Base-by-base conservation (phyloP, 2,888 invertebrate species). In the Thereva nobilitata region DNA sequence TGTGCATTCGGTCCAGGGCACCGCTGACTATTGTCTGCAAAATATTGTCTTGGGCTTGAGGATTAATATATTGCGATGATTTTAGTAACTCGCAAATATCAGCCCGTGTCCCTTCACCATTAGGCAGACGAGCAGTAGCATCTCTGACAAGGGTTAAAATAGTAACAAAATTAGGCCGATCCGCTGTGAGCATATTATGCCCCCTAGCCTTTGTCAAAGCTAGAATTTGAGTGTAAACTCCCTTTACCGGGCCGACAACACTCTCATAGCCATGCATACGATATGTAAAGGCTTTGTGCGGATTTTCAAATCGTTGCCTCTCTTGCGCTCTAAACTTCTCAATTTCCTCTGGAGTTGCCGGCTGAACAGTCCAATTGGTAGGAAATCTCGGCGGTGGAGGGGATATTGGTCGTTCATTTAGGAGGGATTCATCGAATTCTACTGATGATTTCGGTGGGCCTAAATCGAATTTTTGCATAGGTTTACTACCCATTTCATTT, bases 231-330 rank as follows among this genome's bases (percentile, higher is more conserved):
- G 85, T 86, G 76, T 91, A 91, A 72, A 91, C 89, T 44, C 92
- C 91, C 78, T 91, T 90, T 0, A 92, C 88, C 0, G 91, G 92
- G 0, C 92, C 92, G 4, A 93, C 92, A 5, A 92, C 89, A 53
- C 89, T 89, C 72, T 90, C 91, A 76, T 90, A 95, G 72, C 92
- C 93, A 76, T 95, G 91, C 83, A 94, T 89, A 10, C 88, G 83
- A 75, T 94, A 96, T 0, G 95, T 95, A 76, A 93, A 97, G 0
- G 96, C 91, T 76, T 91, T 91, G 72, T 95, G 94, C 0, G 97
- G 95, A 70, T 92, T 88, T 54, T 92, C 89, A 77, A 95, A 97
- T 55, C 97, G 84, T 72, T 86, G 82, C 10, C 89, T 85, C 79
- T 97, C 97, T 82, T 96, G 90, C 12, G 86, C 83, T 54, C 90